A percentile compares a stretch with the other conserved stretches of the same genome.
Evolutionary conservation across 2,113 vertebrate genomes (phyloP).

Genomic region (Chloroceryle aenea): DNA sequence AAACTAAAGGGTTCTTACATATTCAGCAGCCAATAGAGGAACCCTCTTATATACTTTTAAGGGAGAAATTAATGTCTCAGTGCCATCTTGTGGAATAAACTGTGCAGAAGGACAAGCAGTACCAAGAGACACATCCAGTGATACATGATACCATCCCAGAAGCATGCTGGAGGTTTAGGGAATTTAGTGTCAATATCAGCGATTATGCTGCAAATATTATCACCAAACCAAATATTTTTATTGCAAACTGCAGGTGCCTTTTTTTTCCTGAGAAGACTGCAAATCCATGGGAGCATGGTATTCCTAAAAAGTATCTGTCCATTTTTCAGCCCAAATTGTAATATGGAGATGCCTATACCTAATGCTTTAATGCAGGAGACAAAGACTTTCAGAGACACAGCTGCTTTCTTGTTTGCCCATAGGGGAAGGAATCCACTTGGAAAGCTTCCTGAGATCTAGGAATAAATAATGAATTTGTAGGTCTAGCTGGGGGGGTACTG

Average conservation of each 20-base stretch:
- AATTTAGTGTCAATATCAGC: neutral
- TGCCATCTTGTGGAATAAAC: slow-evolving; percentile 36
- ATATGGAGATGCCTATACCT: neutral
- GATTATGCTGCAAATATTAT: neutral
- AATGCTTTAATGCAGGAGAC: neutral
- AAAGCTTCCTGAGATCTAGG: neutral
- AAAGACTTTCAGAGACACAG: neutral
- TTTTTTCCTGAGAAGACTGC: neutral
- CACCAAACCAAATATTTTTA: neutral
- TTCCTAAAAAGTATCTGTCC: neutral
- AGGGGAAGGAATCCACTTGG: neutral
- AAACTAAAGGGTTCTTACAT: neutral
- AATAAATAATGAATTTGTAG: neutral
- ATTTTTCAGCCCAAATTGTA: neutral
- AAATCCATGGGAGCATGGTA: rapidly evolving
- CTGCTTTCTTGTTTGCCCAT: neutral
- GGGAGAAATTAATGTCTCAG: neutral
- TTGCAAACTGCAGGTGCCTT: neutral
- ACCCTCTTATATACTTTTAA: neutral
- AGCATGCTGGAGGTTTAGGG: neutral
- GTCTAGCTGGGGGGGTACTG: neutral
- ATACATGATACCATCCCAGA: neutral
- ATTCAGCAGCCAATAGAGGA: neutral
- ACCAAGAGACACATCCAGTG: neutral
- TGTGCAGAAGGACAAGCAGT: neutral